Conservation (phyloP, 1,140 invertebrate species). For the Sinella curviseta region DNA sequence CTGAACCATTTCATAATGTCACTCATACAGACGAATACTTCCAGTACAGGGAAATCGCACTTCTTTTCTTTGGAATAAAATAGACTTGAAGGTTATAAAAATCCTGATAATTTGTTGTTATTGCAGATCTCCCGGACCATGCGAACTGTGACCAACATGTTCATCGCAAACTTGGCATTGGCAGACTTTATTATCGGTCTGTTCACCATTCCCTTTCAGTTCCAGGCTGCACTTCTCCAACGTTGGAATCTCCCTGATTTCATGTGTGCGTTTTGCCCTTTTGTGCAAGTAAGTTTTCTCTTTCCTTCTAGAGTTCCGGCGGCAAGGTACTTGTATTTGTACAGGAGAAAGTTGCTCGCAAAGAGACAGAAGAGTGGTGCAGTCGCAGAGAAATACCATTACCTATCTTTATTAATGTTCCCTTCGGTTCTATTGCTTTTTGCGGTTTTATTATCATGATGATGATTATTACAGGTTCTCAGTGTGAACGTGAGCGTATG, state of each 20-base stretch:
- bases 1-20: too few species aligned
- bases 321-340: too few species aligned
- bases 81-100: too few species aligned
- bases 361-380: too few species aligned
- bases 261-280: conserved; percentile 80
- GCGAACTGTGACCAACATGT: conserved; percentile 48
- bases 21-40: too few species aligned
- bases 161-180: conserved; percentile 73
- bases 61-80: too few species aligned
- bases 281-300: conserved; percentile 65
- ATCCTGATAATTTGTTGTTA: too few species aligned
- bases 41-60: too few species aligned
- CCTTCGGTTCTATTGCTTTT: neutral
- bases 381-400: too few species aligned
- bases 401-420: too few species aligned
- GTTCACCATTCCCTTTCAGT: conserved; percentile 79
- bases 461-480: conserved; percentile 57
- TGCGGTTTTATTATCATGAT: neutral
- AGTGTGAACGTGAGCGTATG: conserved; percentile 80
- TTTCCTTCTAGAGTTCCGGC: too few species aligned
- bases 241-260: conserved; percentile 78
- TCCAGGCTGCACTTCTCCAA: conserved; percentile 77
- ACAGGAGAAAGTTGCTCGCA: too few species aligned
- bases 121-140: conserved; percentile 46
- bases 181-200: conserved; percentile 77